Evolutionary conservation across 2,113 vertebrate genomes (phyloP).

Genomic region (Cololabis saira): DNA sequence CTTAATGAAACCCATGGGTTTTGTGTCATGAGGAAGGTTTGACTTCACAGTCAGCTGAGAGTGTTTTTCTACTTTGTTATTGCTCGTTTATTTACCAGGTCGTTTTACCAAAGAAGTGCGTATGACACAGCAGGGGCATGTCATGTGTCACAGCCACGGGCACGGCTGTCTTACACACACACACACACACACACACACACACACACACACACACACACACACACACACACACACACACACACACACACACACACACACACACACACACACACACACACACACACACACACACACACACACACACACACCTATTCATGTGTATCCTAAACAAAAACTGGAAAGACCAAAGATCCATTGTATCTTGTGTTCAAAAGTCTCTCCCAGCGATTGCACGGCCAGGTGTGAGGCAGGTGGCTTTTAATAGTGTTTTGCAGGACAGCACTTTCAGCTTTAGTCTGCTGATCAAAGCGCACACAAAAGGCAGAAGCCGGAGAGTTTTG

Average conservation of each 20-base stretch:
- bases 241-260: too few species aligned
- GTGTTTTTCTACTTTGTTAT: neutral
- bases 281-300: neutral
- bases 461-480: conserved; percentile 50
- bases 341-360: conserved; percentile 49
- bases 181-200: neutral
- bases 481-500: too few species aligned
- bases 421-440: neutral
- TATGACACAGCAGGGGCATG: conserved; percentile 28
- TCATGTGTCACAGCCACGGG: neutral
- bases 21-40: neutral
- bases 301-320: conserved; percentile 18
- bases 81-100: conserved; percentile 5
- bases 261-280: too few species aligned
- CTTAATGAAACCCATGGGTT: neutral
- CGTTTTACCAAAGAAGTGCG: conserved; percentile 21
- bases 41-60: conserved; percentile 48
- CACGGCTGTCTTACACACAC: conserved; percentile 1
- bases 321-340: conserved; percentile 71
- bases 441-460: conserved; percentile 29
- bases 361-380: conserved; percentile 30
- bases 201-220: too few species aligned
- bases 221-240: too few species aligned
- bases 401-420: conserved; percentile 10
- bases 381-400: conserved; percentile 31